Evolutionary conservation across 92 coral and sea anemone species (phyloP), one percentile per base, ranked within the genome.

Genomic region (Blastomussa wellsi): DNA sequence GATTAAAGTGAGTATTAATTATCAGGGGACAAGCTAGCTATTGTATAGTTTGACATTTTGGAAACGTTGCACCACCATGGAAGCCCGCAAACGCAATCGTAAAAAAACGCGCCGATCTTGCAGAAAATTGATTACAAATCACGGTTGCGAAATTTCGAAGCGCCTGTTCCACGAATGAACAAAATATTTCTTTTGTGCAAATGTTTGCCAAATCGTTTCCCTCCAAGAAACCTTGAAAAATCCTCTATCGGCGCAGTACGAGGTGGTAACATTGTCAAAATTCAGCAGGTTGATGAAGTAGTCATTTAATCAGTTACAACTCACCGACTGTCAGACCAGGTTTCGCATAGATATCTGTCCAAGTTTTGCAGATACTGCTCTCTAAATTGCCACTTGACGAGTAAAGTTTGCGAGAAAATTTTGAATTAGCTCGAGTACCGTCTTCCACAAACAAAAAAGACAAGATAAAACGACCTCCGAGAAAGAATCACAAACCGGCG

Each of bases 251-350:
- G 20, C 36, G 55, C 19, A 32, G 72, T 52, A 15, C 77, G 76
- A 24, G 79, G 76, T 48, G 75, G 80, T 79, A 85, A 51, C 70
- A 78, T 88, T 91, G 88, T 79, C 87, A 72, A 72, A 91, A 33
- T 57, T 79, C 59, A 87, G 92, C 92, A 89, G 81, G 89, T 85
- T 84, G 86, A 38, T 89, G 78, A 47, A 72, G 41, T 29, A 32
- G 84, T 67, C 65, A 57, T 37, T 74, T 47, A 75, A 80, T 49
- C 77, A 68, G 80, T 80, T 81, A 78, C 83, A 81, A 89, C 92
- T 89, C 78, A 89, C 92, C 92, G 92, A 89, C 85, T 76, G 74
- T 76, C 89, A 76, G 72, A 79, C 48, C 42, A 75, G 76, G 70
- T 68, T 86, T 79, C 85, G 82, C 79, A 41, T 47, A 51, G 83